Evolutionary conservation across 1,140 invertebrate genomes (phyloP), one percentile per base, ranked within the genome.

Genomic region (Neoseiulus cucumeris): DNA sequence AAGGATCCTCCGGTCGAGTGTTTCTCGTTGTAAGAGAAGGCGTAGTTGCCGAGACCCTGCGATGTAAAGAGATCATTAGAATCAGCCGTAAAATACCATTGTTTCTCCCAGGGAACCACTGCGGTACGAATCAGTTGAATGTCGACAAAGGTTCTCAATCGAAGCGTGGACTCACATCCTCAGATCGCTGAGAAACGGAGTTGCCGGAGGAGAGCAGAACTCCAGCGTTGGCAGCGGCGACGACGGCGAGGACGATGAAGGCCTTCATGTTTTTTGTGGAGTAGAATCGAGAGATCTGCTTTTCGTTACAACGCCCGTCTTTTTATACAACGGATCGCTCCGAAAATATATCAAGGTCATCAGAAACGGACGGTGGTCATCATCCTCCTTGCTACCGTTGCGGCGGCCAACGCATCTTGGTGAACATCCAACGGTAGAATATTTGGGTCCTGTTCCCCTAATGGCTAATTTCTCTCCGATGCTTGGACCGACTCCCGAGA

Each of bases 1-100:
- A 68, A 70, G 33, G 68, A 70, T 44, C 72, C 72, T 14, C 70
- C 72, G 39, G 74, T 74, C 0, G 72, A 67, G 66, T 74, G 72
- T 42, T 70, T 66, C 67, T 72, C 72, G 51, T 72, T 71, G 67
- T 72, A 72, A 20, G 69, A 69, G 47, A 72, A 72, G 67, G 69
- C 69, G 45, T 72, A 72, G 65, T 72, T 72, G 14, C 72, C 72
- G n/a, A 67, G 51, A 59, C 51, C 51, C 51, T 59, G 22, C 22
- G 9, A 59, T 20, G 17, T 4, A 2, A 25, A 25, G 25, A 1
- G 33, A 2, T 18, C 4, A 2, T 18, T 17, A 6, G 22, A 5
- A 17, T 20, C 14, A 47, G 45, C 45, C n/a, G n/a, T n/a, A n/a
- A n/a, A n/a, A n/a, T n/a, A n/a, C n/a, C n/a, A n/a, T n/a, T n/a